Percentiles rank a stretch among this genome's conserved stretches.
These are phyloP conservation scores for Guaruba guarouba DNA, from an alignment of 2,113 vertebrate genomes.

Conservation along the genomic window DNA sequence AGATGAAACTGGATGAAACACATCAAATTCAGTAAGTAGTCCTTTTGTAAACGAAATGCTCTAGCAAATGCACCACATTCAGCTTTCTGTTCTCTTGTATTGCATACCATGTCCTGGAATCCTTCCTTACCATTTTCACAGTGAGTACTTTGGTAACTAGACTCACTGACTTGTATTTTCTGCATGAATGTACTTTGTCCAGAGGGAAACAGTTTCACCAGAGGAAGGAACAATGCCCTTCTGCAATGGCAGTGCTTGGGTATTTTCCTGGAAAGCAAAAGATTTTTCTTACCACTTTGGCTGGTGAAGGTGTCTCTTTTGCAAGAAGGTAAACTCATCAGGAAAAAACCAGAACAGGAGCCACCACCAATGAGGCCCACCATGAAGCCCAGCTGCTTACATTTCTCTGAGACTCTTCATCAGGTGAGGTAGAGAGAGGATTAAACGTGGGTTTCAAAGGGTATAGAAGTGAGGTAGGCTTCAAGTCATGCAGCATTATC, in stretches of 20 bases:
- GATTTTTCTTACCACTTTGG: not conserved
- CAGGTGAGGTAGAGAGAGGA: not conserved
- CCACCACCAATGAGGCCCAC: not conserved
- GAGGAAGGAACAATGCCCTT: not conserved
- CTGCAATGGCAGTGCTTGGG: not conserved
- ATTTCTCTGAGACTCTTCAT: not conserved
- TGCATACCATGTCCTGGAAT: not conserved
- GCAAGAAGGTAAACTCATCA: not conserved
- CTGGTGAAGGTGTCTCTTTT: not conserved
- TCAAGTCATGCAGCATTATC: not conserved
- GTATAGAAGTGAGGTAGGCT: not conserved
- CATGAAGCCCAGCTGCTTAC: not conserved
- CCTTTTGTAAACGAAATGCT: not conserved
- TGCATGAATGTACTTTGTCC: not conserved
- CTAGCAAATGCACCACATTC: not conserved
- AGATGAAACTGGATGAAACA: not conserved
- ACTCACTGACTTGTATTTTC: not conserved
- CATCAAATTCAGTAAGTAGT: not conserved
- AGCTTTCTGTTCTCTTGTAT: not conserved
- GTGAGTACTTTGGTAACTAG: not conserved
- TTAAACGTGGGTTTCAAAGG: not conserved
- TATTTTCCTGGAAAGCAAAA: not conserved
- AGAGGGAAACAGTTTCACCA: not conserved
- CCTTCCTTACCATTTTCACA: not conserved
- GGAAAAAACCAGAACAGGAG: not conserved